Percentiles rank a stretch among this genome's conserved stretches.
Conservation (phyloP, 2,888 invertebrate species). For the Heliconius sara region DNA sequence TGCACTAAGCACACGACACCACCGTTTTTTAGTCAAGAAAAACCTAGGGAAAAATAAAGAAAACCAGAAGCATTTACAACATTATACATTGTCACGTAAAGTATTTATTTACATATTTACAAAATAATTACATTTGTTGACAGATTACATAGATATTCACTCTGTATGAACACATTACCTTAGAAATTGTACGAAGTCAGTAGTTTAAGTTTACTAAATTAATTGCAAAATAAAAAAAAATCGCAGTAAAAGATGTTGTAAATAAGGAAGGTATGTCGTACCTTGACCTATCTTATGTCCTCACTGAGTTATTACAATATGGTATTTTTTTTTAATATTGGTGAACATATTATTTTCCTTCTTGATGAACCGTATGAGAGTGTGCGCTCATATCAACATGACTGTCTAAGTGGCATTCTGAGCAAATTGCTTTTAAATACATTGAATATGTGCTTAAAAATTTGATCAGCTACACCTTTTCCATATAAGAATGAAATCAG, state of each 20-base stretch:
- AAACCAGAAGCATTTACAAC: background rate
- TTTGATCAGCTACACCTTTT: background rate
- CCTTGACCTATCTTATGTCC: too few relatives aligned
- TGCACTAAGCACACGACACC: background rate
- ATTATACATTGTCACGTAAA: background rate
- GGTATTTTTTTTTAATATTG: too few relatives aligned
- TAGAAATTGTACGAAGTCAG: background rate
- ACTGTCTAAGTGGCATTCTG: background rate
- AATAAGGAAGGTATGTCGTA: background rate
- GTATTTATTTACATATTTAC: background rate
- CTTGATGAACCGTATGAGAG: background rate
- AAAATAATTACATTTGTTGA: background rate
- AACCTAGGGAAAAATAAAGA: background rate
- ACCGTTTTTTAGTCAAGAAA: background rate
- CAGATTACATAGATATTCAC: background rate
- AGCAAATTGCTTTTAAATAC: slow-evolving; percentile 14
- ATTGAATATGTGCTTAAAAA: background rate
- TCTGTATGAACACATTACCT: background rate
- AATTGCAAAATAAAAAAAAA: background rate
- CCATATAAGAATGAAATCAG: slow-evolving; percentile 26
- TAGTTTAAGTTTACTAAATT: background rate
- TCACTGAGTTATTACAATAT: background rate
- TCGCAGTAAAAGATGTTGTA: too few relatives aligned
- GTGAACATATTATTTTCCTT: too few relatives aligned
- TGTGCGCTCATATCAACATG: background rate